A percentile compares a stretch with the other conserved stretches of the same genome.
phyloP scores from a whole-genome alignment of 1,140 invertebrate genomes.

The Diorhabda elongata region DNA sequence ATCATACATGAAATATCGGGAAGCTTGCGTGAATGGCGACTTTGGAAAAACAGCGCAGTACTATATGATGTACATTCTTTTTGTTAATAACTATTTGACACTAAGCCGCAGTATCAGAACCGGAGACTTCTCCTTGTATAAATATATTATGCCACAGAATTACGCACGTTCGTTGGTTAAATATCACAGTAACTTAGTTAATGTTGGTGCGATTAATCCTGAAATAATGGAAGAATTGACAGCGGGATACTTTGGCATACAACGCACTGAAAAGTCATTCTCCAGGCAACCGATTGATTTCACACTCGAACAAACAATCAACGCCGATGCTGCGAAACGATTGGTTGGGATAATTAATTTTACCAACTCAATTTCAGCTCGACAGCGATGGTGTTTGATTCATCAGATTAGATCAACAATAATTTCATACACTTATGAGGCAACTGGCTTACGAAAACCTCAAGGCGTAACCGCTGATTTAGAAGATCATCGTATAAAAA shows the following conservation, averaged over 20 bases:
- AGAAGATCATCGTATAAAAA: neutral
- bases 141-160: constrained; percentile 18
- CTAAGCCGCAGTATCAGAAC: constrained; percentile 32
- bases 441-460: constrained; percentile 11
- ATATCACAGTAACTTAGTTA: no score
- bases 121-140: constrained; percentile 34
- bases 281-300: constrained; percentile 26
- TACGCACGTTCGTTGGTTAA: no score
- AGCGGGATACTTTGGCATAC: no score
- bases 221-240: no score
- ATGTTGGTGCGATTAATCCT: no score
- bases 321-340: constrained; percentile 39
- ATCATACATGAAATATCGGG: constrained; percentile 11
- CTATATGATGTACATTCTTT: constrained; percentile 35
- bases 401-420: constrained; percentile 30
- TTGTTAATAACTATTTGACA: constrained; percentile 34
- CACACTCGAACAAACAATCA: constrained; percentile 38
- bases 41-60: constrained; percentile 42
- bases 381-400: constrained; percentile 27
- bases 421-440: constrained; percentile 24
- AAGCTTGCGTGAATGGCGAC: constrained; percentile 25
- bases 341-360: constrained; percentile 32
- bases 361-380: constrained; percentile 28
- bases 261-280: no score
- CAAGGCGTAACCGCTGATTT: constrained; percentile 31